phyloP scores from a whole-genome alignment of 2,888 invertebrate species.

The Agrotis segetum region DNA sequence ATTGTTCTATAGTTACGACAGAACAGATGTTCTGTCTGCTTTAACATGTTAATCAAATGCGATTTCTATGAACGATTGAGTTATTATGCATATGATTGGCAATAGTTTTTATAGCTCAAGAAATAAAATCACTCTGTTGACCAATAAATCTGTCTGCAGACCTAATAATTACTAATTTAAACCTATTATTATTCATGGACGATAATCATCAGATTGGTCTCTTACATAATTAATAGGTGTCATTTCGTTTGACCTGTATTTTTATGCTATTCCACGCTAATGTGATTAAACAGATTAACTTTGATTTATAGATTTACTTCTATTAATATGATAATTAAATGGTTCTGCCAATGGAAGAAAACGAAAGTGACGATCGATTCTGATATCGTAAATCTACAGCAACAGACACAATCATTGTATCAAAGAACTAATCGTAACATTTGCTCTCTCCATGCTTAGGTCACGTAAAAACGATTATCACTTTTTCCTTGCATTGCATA shows the following conservation, averaged over 20 bases:
- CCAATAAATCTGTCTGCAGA: constrained; percentile 54
- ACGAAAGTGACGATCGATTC: constrained; percentile 35
- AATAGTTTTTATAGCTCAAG: constrained; percentile 33
- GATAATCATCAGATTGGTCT: constrained; percentile 47
- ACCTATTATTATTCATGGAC: constrained; percentile 44
- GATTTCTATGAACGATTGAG: constrained; percentile 17
- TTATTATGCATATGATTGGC: constrained; percentile 29
- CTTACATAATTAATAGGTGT: constrained; percentile 52
- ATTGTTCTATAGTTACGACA: no score
- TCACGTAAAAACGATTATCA: no score
- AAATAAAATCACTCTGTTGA: constrained; percentile 44
- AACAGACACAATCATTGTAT: neutral
- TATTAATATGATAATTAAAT: constrained; percentile 51
- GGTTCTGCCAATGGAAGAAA: constrained; percentile 47
- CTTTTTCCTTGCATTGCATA: no score
- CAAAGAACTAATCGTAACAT: no score
- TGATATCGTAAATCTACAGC: constrained; percentile 6
- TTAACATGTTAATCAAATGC: constrained; percentile 14
- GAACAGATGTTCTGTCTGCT: neutral
- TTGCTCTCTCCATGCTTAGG: no score
- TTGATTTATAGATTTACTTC: constrained; percentile 39
- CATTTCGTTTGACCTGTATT: constrained; percentile 56
- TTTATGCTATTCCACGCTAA: constrained; percentile 35
- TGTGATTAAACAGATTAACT: constrained; percentile 52
- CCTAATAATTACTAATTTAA: constrained; percentile 12